phyloP scores from a whole-genome alignment of 2,888 invertebrate genomes.

The Oeneis ivallda region DNA sequence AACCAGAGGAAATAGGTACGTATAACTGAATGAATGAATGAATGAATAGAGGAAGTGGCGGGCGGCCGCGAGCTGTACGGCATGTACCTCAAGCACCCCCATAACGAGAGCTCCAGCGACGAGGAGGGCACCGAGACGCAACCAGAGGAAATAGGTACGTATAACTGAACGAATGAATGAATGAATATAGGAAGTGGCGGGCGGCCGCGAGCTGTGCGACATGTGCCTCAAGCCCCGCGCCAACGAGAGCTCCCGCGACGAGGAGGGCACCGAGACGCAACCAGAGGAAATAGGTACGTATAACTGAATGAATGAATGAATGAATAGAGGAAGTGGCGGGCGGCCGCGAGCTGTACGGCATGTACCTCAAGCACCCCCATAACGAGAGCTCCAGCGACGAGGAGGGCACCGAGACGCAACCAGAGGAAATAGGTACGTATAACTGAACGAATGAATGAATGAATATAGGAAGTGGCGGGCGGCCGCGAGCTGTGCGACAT shows the following conservation, averaged over 20 bases:
- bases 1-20: slow-evolving; percentile 53
- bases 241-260: slow-evolving; percentile 89
- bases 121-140: slow-evolving; percentile 85
- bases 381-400: slow-evolving; percentile 90
- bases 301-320: not conserved
- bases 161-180: slow-evolving; percentile 50
- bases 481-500: no score
- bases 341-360: slow-evolving; percentile 85
- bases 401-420: slow-evolving; percentile 83
- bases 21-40: not conserved
- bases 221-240: slow-evolving; percentile 88
- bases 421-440: slow-evolving; percentile 50
- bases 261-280: slow-evolving; percentile 84
- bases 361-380: slow-evolving; percentile 87
- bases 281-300: slow-evolving; percentile 50
- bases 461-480: no score
- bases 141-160: slow-evolving; percentile 51
- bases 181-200: slow-evolving; percentile 69
- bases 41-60: slow-evolving; percentile 72
- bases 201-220: slow-evolving; percentile 85
- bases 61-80: slow-evolving; percentile 85
- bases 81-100: slow-evolving; percentile 87
- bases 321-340: slow-evolving; percentile 73
- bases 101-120: slow-evolving; percentile 88
- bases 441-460: not conserved